Percentiles rank a stretch among this genome's conserved stretches.
Conservation (phyloP, 2,888 invertebrate genomes). For the Cyclophora albipunctata region DNA sequence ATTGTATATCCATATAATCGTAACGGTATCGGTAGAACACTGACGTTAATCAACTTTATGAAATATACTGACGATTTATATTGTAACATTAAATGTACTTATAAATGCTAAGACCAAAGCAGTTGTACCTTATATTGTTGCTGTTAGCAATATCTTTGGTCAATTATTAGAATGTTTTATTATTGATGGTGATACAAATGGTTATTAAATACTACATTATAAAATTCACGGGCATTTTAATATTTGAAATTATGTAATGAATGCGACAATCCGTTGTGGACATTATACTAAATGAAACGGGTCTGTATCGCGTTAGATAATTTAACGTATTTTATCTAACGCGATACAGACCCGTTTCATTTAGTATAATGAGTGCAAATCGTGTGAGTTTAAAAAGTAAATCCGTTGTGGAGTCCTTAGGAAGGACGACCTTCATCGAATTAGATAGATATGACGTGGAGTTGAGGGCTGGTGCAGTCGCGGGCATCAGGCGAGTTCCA, state of each 20-base stretch:
- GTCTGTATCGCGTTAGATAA: too few relatives aligned
- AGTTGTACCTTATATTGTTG: constrained; percentile 58
- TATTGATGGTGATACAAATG: constrained; percentile 52
- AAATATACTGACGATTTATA: constrained; percentile 41
- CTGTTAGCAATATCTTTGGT: constrained; percentile 71
- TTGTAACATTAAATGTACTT: constrained; percentile 57
- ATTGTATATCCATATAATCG: constrained; percentile 34
- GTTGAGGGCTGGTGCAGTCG: constrained; percentile 8
- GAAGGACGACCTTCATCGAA: constrained; percentile 21
- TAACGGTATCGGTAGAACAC: constrained; percentile 30
- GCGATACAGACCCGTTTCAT: too few relatives aligned
- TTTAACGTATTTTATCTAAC: too few relatives aligned
- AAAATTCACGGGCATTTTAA: constrained; percentile 46
- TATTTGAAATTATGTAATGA: constrained; percentile 32
- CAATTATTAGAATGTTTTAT: constrained; percentile 71
- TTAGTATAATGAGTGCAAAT: too few relatives aligned
- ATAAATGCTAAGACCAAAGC: constrained; percentile 65
- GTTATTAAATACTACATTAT: constrained; percentile 49
- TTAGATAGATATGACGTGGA: constrained; percentile 13
- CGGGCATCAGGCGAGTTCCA: constrained; percentile 46
- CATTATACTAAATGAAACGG: too few relatives aligned
- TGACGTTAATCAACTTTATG: constrained; percentile 35
- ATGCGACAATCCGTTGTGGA: constrained; percentile 14
- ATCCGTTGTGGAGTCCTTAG: constrained; percentile 10
- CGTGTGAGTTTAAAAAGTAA: too few relatives aligned